phyloP scores from a whole-genome alignment of 2,797 vertebrate genomes.

The Gobio occitaniae region DNA sequence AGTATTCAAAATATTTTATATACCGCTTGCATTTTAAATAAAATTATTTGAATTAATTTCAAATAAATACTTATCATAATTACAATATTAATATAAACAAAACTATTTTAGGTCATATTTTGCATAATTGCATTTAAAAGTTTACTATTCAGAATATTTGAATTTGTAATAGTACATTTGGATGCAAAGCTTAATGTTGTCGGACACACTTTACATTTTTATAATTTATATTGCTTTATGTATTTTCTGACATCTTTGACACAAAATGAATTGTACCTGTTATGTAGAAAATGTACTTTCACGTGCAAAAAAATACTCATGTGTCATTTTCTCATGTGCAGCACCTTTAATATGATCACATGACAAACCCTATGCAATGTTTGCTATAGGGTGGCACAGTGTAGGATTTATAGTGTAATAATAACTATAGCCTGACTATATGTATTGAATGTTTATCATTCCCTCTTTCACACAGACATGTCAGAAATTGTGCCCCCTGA shows the following conservation, averaged over 20 bases:
- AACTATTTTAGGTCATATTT: neutral
- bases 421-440: neutral
- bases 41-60: neutral
- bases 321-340: neutral
- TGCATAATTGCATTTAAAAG: too few species aligned
- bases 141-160: too few species aligned
- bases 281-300: neutral
- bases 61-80: neutral
- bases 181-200: neutral
- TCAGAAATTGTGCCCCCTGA: conserved; percentile 93
- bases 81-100: neutral
- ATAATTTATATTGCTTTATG: neutral
- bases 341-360: neutral
- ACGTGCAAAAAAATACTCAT: neutral
- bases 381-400: neutral
- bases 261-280: neutral
- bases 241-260: neutral
- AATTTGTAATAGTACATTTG: neutral
- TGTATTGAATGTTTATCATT: conserved; percentile 2
- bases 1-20: neutral
- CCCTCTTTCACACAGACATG: conserved; percentile 81
- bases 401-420: neutral
- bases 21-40: neutral
- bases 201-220: neutral
- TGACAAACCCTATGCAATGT: neutral